phyloP scores from a whole-genome alignment of 2,797 vertebrate genomes.

The Denticeps clupeoides region DNA sequence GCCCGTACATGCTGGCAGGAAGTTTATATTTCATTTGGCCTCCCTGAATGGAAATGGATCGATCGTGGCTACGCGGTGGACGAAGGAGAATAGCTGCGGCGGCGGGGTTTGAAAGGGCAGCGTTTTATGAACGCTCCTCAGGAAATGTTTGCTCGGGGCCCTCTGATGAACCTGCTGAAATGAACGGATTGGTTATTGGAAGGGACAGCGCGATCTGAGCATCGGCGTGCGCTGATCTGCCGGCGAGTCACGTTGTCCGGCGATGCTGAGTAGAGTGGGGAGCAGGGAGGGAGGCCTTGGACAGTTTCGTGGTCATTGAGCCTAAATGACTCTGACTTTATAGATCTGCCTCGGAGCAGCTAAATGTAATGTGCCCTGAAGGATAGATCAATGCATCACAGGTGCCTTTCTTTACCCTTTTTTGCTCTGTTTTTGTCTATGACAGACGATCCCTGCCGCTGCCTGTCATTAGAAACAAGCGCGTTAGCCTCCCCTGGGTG shows the following conservation, averaged over 20 bases:
- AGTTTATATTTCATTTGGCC: too few species aligned
- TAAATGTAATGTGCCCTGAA: constrained; percentile 12
- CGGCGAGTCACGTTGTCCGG: neutral
- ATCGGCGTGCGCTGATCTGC: neutral
- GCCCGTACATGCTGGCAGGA: too few species aligned
- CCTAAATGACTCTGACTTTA: constrained; percentile 7
- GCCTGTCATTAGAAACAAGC: neutral
- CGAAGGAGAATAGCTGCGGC: neutral
- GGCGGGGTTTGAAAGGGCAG: neutral
- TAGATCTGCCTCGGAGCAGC: neutral
- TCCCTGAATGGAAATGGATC: too few species aligned
- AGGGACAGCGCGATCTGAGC: neutral
- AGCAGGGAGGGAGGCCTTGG: neutral
- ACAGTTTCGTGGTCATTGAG: constrained; percentile 7
- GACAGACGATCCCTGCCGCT: neutral
- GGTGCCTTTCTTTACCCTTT: neutral
- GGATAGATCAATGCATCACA: constrained; percentile 7
- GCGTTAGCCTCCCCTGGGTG: neutral
- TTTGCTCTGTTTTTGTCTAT: neutral
- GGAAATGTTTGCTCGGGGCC: neutral
- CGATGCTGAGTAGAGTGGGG: neutral
- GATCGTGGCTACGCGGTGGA: neutral
- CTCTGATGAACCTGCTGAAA: neutral
- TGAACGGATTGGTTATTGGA: constrained; percentile 9
- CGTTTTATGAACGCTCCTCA: neutral